These are phyloP conservation scores for Nothocercus julius DNA, from an alignment of 2,113 vertebrate species.

Conservation along the genomic window DNA sequence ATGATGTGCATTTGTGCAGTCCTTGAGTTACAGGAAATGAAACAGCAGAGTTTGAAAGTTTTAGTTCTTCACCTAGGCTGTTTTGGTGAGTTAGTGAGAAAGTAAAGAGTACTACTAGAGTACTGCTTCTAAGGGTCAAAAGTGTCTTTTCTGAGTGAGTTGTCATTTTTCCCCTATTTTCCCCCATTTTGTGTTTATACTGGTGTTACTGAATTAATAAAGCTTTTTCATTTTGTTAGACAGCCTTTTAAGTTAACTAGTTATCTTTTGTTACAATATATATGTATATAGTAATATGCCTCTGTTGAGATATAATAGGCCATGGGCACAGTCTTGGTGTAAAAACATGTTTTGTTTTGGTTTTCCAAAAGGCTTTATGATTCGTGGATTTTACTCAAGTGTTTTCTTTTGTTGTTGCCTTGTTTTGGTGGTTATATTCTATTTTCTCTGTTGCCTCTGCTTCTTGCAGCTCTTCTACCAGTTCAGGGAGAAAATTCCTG, in stretches of 20 bases:
- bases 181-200: neutral
- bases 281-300: no score
- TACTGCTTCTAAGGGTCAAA: neutral
- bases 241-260: neutral
- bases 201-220: neutral
- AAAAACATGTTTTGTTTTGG: no score
- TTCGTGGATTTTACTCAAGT: neutral
- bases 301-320: neutral
- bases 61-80: neutral
- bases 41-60: neutral
- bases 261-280: neutral
- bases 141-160: neutral
- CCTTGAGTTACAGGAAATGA: neutral
- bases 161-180: neutral
- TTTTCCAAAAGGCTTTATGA: neutral
- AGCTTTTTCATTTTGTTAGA: neutral
- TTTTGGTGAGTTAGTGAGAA: neutral
- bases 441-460: neutral
- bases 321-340: neutral
- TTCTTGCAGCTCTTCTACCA: neutral
- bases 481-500: neutral
- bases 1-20: neutral
- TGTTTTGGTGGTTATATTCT: neutral
- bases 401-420: neutral
- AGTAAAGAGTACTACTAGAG: neutral